phyloP scores from a whole-genome alignment of 2,888 invertebrate genomes.

The Deroplatys truncata region DNA sequence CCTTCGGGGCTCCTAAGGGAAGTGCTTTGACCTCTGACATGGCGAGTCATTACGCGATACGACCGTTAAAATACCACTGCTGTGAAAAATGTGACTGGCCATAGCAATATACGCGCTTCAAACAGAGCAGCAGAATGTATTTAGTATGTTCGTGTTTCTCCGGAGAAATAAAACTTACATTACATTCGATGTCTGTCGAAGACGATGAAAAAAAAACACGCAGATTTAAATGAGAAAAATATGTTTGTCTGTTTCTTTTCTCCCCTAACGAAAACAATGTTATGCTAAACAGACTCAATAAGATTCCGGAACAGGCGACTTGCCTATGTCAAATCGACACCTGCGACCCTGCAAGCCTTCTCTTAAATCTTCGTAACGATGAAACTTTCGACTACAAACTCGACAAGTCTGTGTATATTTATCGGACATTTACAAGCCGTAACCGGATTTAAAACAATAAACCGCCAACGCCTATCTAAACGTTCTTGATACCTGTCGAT shows the following conservation, averaged over 20 bases:
- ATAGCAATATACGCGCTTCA: not conserved
- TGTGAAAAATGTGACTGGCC: not conserved
- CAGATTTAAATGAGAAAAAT: not conserved
- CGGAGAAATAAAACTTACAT: not conserved
- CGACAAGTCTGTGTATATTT: not conserved
- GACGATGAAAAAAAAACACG: not conserved
- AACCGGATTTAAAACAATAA: not conserved
- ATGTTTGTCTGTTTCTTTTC: not conserved
- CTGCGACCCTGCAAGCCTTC: not conserved
- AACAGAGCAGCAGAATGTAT: not conserved
- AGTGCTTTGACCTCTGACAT: not conserved
- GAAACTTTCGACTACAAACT: not conserved
- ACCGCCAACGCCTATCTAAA: not conserved
- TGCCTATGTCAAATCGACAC: not conserved
- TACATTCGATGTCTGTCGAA: not conserved
- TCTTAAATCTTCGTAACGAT: not conserved
- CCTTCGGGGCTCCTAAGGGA: not conserved
- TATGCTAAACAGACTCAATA: not conserved
- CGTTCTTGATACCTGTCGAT: not conserved
- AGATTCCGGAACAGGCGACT: not conserved
- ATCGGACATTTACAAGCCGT: not conserved
- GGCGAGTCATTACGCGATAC: not conserved
- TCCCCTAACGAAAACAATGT: not conserved
- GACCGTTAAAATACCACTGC: not conserved
- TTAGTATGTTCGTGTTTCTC: not conserved